A percentile compares a stretch with the other conserved stretches of the same genome.
Conservation (phyloP, 2,888 invertebrate genomes). For the Pachycephus smyrnensis region DNA sequence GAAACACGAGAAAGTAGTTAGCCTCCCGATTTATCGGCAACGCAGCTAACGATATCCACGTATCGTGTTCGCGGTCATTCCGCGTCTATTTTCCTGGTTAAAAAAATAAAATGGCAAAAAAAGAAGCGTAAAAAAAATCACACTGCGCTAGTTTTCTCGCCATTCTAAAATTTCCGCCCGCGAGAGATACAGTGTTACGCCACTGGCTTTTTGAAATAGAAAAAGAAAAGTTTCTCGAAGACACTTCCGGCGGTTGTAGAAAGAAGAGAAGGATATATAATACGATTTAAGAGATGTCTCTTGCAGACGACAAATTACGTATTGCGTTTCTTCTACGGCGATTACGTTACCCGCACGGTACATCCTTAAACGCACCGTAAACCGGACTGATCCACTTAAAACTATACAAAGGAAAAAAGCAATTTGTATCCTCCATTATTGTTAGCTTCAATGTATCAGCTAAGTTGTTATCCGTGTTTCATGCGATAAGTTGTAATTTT, state of each 20-base stretch:
- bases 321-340: not conserved
- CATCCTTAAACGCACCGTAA: not conserved
- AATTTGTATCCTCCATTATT: not conserved
- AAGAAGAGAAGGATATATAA: not conserved
- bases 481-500: not conserved
- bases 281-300: not conserved
- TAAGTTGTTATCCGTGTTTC: not conserved
- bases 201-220: not conserved
- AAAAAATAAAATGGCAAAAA: not conserved
- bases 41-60: slow-evolving; percentile 6
- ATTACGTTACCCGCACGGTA: not conserved
- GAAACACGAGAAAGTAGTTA: slow-evolving; percentile 33
- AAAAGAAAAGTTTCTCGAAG: not conserved
- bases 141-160: not conserved
- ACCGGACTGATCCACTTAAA: not conserved
- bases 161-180: not conserved
- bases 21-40: slow-evolving; percentile 17
- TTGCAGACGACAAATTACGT: not conserved
- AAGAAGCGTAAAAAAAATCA: not conserved
- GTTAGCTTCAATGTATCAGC: not conserved
- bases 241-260: not conserved
- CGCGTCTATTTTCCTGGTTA: slow-evolving; percentile 3
- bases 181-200: not conserved
- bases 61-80: slow-evolving; percentile 22
- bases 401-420: not conserved